Conservation (phyloP, 1,140 invertebrate genomes). For the Drosophila ficusphila region DNA sequence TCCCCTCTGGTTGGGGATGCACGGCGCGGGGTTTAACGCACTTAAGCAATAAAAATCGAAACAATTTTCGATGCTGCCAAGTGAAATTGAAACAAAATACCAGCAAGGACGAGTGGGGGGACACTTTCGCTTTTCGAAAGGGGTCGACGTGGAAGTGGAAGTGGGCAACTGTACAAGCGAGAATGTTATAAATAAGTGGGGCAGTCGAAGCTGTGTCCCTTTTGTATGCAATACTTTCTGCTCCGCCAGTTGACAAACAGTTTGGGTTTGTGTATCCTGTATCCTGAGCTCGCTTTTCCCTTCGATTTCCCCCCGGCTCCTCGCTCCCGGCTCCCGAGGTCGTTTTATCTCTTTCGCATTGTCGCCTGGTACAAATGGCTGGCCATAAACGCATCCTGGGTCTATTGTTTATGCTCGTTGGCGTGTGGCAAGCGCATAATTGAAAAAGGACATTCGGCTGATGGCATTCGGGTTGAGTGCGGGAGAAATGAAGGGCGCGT, state of each 20-base stretch:
- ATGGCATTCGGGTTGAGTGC: slow-evolving; percentile 51
- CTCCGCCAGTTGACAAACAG: slow-evolving; percentile 64
- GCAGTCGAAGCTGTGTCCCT: slow-evolving; percentile 56
- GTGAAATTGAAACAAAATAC: slow-evolving; percentile 81
- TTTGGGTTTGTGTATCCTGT: slow-evolving; percentile 55
- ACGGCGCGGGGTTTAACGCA: slow-evolving; percentile 79
- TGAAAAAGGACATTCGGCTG: slow-evolving; percentile 79
- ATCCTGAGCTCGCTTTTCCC: slow-evolving; percentile 4
- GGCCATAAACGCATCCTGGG: slow-evolving; percentile 79
- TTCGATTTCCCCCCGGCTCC: neutral
- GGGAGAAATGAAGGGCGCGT: slow-evolving; percentile 57
- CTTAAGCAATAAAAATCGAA: slow-evolving; percentile 83
- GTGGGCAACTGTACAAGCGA: slow-evolving; percentile 59
- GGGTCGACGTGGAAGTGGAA: too few relatives aligned
- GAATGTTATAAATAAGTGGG: slow-evolving; percentile 79
- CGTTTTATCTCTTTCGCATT: slow-evolving; percentile 56
- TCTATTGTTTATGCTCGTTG: slow-evolving; percentile 79
- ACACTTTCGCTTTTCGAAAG: slow-evolving; percentile 65
- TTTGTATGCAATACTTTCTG: slow-evolving; percentile 64
- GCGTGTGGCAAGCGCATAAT: slow-evolving; percentile 78
- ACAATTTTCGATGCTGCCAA: slow-evolving; percentile 80
- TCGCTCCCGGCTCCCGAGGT: neutral
- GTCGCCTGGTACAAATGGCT: slow-evolving; percentile 72
- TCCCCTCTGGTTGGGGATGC: slow-evolving; percentile 55
- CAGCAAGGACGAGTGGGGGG: slow-evolving; percentile 21